These are phyloP conservation scores for Notiomystis cincta DNA, from an alignment of 2,113 vertebrate species.

Conservation along the genomic window DNA sequence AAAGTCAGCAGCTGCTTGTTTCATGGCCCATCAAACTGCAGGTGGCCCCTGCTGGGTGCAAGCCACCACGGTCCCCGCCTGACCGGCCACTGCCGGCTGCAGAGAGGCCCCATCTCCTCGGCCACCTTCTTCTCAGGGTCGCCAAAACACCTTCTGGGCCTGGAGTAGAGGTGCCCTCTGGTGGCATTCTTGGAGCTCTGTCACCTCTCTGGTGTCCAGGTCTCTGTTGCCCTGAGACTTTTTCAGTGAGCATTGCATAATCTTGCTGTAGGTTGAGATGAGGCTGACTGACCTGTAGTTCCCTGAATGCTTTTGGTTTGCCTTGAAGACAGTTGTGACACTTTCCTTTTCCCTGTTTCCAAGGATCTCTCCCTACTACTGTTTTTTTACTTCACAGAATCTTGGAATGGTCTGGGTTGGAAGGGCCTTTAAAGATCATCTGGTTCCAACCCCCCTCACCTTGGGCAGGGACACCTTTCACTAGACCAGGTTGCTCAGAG, in stretches of 20 bases:
- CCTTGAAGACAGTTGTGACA: not conserved
- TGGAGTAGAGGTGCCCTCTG: conserved; percentile 11
- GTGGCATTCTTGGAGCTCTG: not conserved
- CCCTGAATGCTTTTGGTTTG: not conserved
- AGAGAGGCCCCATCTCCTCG: not conserved
- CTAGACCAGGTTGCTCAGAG: not conserved
- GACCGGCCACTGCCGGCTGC: no score
- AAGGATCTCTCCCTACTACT: not conserved
- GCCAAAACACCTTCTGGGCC: not conserved
- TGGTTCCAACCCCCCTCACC: rapidly evolving
- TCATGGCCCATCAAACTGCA: not conserved
- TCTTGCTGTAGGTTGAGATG: not conserved
- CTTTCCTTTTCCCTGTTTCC: not conserved
- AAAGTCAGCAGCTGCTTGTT: not conserved
- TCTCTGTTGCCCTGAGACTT: not conserved
- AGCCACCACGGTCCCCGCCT: not conserved
- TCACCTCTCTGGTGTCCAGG: not conserved
- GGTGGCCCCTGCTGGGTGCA: not conserved
- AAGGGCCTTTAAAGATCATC: not conserved
- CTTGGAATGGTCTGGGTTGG: not conserved
- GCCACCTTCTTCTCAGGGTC: not conserved
- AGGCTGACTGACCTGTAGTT: not conserved
- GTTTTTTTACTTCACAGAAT: not conserved
- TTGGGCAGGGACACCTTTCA: not conserved
- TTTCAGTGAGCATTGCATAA: rapidly evolving